Evolutionary conservation across 1,140 invertebrate species (phyloP), one percentile per base, ranked within the genome.

Genomic region (Catajapyx aquilonaris): DNA sequence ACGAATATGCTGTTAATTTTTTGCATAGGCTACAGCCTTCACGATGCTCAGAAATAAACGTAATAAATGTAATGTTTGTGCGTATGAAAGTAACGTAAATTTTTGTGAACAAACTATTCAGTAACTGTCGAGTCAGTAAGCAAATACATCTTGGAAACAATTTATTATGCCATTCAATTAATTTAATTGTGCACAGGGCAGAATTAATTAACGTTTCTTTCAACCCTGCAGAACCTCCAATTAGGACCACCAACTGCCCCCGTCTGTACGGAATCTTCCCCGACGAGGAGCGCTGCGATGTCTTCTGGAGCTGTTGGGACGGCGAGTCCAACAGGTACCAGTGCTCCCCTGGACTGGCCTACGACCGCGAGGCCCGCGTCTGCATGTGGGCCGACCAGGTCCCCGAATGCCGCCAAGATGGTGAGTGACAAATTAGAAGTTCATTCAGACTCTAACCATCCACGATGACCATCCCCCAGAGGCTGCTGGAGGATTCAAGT

Each of bases 251-350:
- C 1, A 79, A 91, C 56, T 93, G 86, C 51, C 51, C 77, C 10
- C 66, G 85, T 34, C 61, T 91, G 31, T 90, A 91, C 57, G 87
- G 87, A 52, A 88, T 91, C 58, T 91, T 91, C 69, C 55, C 83
- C 38, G 85, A 91, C 53, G 76, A 77, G 16, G 60, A 65, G 42
- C 85, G 88, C 56, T 90, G 86, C 57, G 79, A 86, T 55, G 77
- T 81, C 1, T 93, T 91, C 74, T 91, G 84, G 79, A 88, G 86
- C 56, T 93, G 87, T 59, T 90, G 86, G 84, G 87, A 87, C 59
- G 87, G 86, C 25, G 85, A 90, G 57, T 74, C 84, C 5, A 86
- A 80, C 47, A 72, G 79, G 46, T 93, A 91, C 55, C 81, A 88
- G 55, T 93, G 87, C 64, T 85, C 84, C 47, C 84, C 86, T 46